Evolutionary conservation across 2,113 vertebrate genomes (phyloP).

Genomic region (Malurus elegans): DNA sequence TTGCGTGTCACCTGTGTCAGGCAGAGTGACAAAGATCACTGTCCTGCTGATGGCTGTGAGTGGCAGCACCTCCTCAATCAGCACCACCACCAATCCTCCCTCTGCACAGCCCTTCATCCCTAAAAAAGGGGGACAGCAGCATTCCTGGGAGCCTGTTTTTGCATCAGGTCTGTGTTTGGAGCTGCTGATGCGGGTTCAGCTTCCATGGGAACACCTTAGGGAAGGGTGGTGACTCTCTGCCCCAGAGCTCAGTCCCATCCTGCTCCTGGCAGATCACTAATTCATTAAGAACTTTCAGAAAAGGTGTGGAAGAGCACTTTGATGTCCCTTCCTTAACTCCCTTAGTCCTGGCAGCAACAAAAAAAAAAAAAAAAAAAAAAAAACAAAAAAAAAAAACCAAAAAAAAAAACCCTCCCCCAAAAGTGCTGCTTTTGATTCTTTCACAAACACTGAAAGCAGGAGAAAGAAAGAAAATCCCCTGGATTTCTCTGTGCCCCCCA

Average conservation of each 20-base stretch:
- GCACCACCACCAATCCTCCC: neutral
- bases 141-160: neutral
- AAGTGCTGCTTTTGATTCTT: neutral
- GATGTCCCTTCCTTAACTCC: neutral
- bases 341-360: neutral
- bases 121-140: neutral
- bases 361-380: neutral
- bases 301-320: neutral
- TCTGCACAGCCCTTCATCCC: neutral
- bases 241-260: neutral
- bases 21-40: neutral
- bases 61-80: neutral
- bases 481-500: neutral
- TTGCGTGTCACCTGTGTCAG: neutral
- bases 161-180: neutral
- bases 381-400: neutral
- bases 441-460: neutral
- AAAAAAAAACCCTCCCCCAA: neutral
- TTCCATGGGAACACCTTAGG: accelerated
- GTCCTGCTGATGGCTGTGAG: neutral
- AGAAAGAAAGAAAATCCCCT: neutral
- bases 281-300: neutral
- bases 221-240: neutral
- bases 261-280: neutral
- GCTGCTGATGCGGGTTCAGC: neutral